phyloP scores from a whole-genome alignment of 2,888 invertebrate genomes.

The Metalampra italica region DNA sequence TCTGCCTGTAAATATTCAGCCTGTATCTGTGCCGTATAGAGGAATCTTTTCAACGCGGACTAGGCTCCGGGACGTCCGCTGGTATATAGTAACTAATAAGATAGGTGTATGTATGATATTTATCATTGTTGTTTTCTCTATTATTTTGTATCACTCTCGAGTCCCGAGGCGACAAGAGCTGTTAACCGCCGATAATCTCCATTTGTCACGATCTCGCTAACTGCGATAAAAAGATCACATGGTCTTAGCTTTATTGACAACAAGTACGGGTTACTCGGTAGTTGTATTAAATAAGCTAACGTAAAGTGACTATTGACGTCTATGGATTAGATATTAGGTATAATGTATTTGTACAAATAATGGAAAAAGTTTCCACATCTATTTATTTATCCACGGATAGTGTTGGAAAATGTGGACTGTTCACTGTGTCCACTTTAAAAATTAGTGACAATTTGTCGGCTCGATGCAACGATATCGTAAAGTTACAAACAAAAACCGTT shows the following conservation, averaged over 20 bases:
- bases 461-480: no score
- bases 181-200: slow-evolving; percentile 44
- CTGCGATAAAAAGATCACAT: slow-evolving; percentile 54
- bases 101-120: no score
- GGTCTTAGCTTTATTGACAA: not conserved
- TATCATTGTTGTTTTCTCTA: slow-evolving; percentile 1
- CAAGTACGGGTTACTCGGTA: not conserved
- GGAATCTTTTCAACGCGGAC: no score
- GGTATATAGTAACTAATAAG: no score
- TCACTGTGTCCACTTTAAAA: not conserved
- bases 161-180: slow-evolving; percentile 5
- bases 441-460: not conserved
- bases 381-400: not conserved
- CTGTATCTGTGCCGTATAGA: no score
- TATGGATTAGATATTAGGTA: not conserved
- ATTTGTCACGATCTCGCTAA: slow-evolving; percentile 52
- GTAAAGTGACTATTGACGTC: not conserved
- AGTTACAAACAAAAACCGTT: no score
- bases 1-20: no score
- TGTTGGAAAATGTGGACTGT: no score
- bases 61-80: no score
- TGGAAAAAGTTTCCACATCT: not conserved
- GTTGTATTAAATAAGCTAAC: not conserved
- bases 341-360: not conserved
- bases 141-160: not conserved